Evolutionary conservation across 2,113 vertebrate genomes (phyloP).

Genomic region (Peromyscus polionotus): DNA sequence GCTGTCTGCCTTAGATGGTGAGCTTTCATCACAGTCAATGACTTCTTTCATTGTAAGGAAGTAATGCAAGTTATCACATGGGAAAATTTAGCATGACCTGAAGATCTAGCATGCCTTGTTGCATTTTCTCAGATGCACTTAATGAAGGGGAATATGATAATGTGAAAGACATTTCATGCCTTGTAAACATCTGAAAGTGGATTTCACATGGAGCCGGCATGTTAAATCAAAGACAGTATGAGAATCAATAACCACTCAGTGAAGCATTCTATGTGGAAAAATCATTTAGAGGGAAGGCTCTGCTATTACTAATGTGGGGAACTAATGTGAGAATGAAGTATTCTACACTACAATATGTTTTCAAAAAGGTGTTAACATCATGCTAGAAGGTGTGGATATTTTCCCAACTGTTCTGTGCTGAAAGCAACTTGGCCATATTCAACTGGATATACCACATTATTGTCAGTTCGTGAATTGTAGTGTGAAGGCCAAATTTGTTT

Average conservation of each 20-base stretch:
- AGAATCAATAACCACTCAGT: constrained; percentile 63
- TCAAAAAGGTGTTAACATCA: background rate
- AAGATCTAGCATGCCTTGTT: background rate
- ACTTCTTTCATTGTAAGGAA: background rate
- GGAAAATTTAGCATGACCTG: background rate
- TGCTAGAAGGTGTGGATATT: background rate
- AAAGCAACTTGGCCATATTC: background rate
- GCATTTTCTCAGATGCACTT: constrained; percentile 55
- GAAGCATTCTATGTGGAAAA: constrained; percentile 46
- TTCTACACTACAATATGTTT: background rate
- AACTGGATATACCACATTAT: background rate
- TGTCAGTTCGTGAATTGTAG: background rate
- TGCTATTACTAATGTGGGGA: background rate
- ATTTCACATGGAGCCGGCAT: constrained; percentile 42
- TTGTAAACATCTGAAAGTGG: constrained; percentile 64
- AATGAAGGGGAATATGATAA: constrained; percentile 69
- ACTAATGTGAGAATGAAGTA: constrained; percentile 36
- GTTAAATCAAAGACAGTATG: constrained; percentile 66
- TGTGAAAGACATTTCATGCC: constrained; percentile 65
- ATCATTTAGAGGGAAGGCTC: constrained; percentile 4
- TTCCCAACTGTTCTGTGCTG: background rate
- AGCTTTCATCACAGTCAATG: background rate
- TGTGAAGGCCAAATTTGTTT: background rate
- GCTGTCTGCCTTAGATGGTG: background rate
- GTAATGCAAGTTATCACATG: background rate